phyloP scores from a whole-genome alignment of 2,113 vertebrate genomes.

The Nibea albiflora region DNA sequence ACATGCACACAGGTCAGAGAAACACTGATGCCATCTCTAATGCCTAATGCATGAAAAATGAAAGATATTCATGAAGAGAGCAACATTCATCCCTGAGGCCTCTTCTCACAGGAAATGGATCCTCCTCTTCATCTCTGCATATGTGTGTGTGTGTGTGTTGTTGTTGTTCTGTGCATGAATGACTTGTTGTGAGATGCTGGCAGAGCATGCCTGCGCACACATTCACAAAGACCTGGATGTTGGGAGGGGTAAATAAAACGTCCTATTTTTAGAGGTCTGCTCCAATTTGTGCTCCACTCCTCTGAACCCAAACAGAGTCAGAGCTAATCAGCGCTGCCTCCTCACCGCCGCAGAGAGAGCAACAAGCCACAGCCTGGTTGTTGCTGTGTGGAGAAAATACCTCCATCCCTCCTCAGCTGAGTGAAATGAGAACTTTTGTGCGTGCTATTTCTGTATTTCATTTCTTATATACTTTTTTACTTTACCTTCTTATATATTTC shows the following conservation, averaged over 20 bases:
- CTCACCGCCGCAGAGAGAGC: conserved; percentile 10
- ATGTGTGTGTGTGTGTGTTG: conserved; percentile 20
- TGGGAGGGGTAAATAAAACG: conserved; percentile 55
- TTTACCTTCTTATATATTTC: not conserved
- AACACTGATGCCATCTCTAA: conserved; percentile 28
- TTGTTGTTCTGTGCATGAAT: conserved; percentile 34
- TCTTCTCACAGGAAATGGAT: conserved; percentile 46
- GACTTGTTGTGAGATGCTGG: conserved; percentile 38
- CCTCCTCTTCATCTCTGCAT: conserved; percentile 10
- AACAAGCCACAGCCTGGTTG: not conserved
- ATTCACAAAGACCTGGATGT: conserved; percentile 59
- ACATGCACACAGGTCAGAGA: conserved; percentile 21
- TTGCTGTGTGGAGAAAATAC: conserved; percentile 25
- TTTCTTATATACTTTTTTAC: not conserved
- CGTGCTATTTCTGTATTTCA: not conserved
- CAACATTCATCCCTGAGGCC: conserved; percentile 31
- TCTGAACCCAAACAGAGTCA: conserved; percentile 62
- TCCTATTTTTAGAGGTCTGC: conserved; percentile 72
- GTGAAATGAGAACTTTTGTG: not conserved
- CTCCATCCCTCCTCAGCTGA: conserved; percentile 1
- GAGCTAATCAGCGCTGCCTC: conserved; percentile 60
- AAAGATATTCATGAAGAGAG: conserved; percentile 56
- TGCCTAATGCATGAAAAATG: conserved; percentile 37
- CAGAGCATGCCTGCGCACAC: conserved; percentile 26
- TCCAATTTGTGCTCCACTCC: conserved; percentile 67